Evolutionary conservation across 2,888 invertebrate genomes (phyloP), one percentile per base, ranked within the genome.

Genomic region (Caenorhabditis sp.): DNA sequence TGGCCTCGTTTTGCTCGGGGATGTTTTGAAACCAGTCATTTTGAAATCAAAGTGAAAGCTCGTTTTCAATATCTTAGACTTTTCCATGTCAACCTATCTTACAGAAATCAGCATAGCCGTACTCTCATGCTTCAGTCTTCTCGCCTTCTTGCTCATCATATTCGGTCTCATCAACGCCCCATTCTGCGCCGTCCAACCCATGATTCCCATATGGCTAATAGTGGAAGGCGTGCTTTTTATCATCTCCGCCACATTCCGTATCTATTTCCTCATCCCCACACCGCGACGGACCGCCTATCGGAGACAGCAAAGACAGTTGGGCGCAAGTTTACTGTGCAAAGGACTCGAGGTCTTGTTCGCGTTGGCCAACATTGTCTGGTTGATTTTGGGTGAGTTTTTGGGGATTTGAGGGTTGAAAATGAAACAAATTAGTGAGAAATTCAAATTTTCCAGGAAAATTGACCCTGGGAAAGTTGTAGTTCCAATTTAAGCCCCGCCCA

Each of bases 201-300:
- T 91, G 87, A 91, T 91, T 66, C 91, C 91, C 6, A 66, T 91
- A 16, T 91, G 90, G 85, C 72, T 91, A 19, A 87, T 91, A 10
- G 79, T 90, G 8, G 86, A 89, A 28, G 90, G 90, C 3, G 31
- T 86, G 14, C 68, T 90, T 24, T 85, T 91, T 54, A 90, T 91
- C 35, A 64, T 89, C 28, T 88, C 89, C 24, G 87, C 90, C 7
- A 76, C 80, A 1, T 80, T 90, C 41, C 86, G 91, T 10, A 89
- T 90, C 47, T 89, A 84, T 74, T 83, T 85, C 8, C 51, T 84
- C 22, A 86, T 90, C 47, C 89, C 90, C 14, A 72, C 82, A 4
- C 81, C 83, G 0, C 58, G 63, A 59, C 44, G 84, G 19, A 63
- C 63, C 2, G 49, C 51, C 10, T 47, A 72, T 28, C 38, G 82